These are phyloP conservation scores for Pygocentrus nattereri DNA, from an alignment of 2,797 vertebrate genomes.

Conservation along the genomic window DNA sequence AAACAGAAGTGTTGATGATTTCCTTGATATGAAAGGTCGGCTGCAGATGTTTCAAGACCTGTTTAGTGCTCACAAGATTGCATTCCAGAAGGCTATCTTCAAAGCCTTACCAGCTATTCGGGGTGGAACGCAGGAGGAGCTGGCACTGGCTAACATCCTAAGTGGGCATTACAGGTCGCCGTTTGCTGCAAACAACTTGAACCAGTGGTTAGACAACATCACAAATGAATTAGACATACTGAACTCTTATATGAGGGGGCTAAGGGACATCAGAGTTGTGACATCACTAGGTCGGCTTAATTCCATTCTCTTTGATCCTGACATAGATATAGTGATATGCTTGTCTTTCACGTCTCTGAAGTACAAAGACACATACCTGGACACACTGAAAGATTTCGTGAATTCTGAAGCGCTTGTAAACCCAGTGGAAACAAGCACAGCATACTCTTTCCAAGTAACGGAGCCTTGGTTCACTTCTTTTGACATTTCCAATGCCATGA, in stretches of 20 bases:
- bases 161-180: neutral
- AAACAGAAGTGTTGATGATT: neutral
- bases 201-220: constrained; percentile 33
- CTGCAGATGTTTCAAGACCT: neutral
- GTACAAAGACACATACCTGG: constrained; percentile 42
- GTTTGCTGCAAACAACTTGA: neutral
- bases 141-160: constrained; percentile 31
- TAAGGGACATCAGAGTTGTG: neutral
- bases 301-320: neutral
- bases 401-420: neutral
- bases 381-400: no score
- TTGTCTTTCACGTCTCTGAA: constrained; percentile 55
- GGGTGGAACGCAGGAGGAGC: neutral
- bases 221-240: constrained; percentile 23
- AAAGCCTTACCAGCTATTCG: neutral
- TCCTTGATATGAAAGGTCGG: neutral
- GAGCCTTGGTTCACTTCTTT: neutral
- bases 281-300: neutral
- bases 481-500: neutral
- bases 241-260: constrained; percentile 3
- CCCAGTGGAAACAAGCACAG: neutral
- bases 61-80: neutral
- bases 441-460: neutral
- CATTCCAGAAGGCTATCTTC: constrained; percentile 4
- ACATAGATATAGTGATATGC: constrained; percentile 21